These are phyloP conservation scores for Lamproptera curius DNA, from an alignment of 2,888 invertebrate species.

Conservation along the genomic window DNA sequence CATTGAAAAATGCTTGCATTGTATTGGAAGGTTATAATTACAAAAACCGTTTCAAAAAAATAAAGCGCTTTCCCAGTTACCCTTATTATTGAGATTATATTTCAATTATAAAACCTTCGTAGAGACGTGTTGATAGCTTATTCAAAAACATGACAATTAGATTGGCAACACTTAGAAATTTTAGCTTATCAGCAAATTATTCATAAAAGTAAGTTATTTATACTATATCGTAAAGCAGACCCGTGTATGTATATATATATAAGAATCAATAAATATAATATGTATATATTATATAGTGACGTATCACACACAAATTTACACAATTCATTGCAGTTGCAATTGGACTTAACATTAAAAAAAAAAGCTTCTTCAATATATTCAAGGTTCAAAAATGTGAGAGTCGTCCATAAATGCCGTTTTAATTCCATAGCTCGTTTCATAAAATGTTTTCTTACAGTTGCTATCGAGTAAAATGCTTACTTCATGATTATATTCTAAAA, in stretches of 20 bases:
- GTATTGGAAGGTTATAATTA: too few relatives aligned
- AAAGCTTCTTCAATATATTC: slow-evolving; percentile 42
- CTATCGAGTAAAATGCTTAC: too few relatives aligned
- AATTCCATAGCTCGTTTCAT: too few relatives aligned
- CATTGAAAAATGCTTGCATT: too few relatives aligned
- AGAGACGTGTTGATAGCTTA: slow-evolving; percentile 33
- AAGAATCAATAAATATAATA: slow-evolving; percentile 22
- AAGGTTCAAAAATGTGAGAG: slow-evolving; percentile 29
- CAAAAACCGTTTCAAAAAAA: slow-evolving; percentile 17
- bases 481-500: too few relatives aligned
- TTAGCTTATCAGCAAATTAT: slow-evolving; percentile 29
- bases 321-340: slow-evolving; percentile 37
- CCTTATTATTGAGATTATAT: slow-evolving; percentile 32
- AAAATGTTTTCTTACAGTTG: too few relatives aligned
- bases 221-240: slow-evolving; percentile 19
- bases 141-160: slow-evolving; percentile 23
- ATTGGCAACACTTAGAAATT: slow-evolving; percentile 28
- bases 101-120: slow-evolving; percentile 28
- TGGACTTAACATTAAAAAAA: slow-evolving; percentile 25
- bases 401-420: too few relatives aligned
- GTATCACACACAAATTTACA: slow-evolving; percentile 36
- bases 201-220: slow-evolving; percentile 17
- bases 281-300: slow-evolving; percentile 29
- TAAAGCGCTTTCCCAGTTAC: slow-evolving; percentile 42
- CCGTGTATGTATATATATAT: slow-evolving; percentile 15